Evolutionary conservation across 2,113 vertebrate genomes (phyloP).

Genomic region (Rana temporaria): DNA sequence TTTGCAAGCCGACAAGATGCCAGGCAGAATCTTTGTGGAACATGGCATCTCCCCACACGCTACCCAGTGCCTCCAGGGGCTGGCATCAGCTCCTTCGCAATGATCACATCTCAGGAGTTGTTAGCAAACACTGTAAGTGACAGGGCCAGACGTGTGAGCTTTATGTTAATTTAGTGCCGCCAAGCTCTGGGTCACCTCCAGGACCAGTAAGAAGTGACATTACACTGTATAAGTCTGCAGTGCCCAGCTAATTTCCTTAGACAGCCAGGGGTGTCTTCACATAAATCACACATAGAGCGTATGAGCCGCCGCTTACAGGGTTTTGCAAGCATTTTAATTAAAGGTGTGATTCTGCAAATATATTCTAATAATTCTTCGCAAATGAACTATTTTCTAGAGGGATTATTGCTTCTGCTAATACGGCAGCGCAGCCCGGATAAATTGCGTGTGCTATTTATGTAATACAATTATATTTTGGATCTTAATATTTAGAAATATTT

Average conservation of each 20-base stretch:
- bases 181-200: conserved; percentile 64
- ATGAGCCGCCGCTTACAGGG: conserved; percentile 64
- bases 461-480: conserved; percentile 30
- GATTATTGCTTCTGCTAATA: conserved; percentile 28
- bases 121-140: conserved; percentile 55
- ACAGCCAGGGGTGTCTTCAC: conserved; percentile 66
- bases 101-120: conserved; percentile 58
- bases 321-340: conserved; percentile 69
- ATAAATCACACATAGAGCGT: conserved; percentile 71
- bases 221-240: conserved; percentile 64
- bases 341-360: conserved; percentile 66
- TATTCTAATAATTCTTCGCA: conserved; percentile 63
- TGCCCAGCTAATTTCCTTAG: conserved; percentile 59
- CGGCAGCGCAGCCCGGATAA: neutral
- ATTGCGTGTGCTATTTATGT: conserved; percentile 4
- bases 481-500: conserved; percentile 40
- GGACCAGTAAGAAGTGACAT: conserved; percentile 67
- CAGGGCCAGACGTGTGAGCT: conserved; percentile 61
- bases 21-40: conserved; percentile 15
- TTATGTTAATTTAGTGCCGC: conserved; percentile 56
- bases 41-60: conserved; percentile 44
- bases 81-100: conserved; percentile 32
- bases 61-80: conserved; percentile 48
- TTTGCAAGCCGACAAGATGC: conserved; percentile 31
- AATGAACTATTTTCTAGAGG: conserved; percentile 31